These are phyloP conservation scores for Dipodomys spectabilis DNA, from an alignment of 2,113 vertebrate genomes.

Conservation along the genomic window DNA sequence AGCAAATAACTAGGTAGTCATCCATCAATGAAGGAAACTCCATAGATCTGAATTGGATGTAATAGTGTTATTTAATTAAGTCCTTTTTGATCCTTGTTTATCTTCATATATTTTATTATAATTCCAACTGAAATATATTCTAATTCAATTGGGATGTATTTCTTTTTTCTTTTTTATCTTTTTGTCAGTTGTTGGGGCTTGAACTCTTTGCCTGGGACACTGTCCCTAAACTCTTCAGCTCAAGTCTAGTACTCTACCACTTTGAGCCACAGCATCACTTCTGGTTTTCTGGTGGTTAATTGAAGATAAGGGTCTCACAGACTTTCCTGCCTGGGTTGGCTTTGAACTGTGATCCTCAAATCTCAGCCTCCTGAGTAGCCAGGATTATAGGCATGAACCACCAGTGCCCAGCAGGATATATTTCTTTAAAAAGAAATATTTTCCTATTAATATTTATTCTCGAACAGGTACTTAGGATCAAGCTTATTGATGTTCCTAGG, in stretches of 20 bases:
- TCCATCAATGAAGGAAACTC: background rate
- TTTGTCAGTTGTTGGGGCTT: too few species aligned
- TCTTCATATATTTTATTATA: background rate
- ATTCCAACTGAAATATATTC: background rate
- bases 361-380: too few species aligned
- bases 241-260: too few species aligned
- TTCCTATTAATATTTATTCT: background rate
- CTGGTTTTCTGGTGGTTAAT: too few species aligned
- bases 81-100: background rate
- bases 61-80: background rate
- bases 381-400: too few species aligned
- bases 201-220: too few species aligned
- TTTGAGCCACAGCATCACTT: too few species aligned
- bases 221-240: too few species aligned
- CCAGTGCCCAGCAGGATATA: too few species aligned
- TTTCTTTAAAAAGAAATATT: constrained; percentile 31
- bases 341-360: too few species aligned
- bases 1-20: background rate
- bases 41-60: background rate
- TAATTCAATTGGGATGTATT: background rate
- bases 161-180: background rate
- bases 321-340: too few species aligned
- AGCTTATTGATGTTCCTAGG: background rate
- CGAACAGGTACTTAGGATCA: background rate
- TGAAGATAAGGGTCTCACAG: too few species aligned